Evolutionary conservation across 2,888 invertebrate species (phyloP).

Genomic region (Drosophila austrosaltans): DNA sequence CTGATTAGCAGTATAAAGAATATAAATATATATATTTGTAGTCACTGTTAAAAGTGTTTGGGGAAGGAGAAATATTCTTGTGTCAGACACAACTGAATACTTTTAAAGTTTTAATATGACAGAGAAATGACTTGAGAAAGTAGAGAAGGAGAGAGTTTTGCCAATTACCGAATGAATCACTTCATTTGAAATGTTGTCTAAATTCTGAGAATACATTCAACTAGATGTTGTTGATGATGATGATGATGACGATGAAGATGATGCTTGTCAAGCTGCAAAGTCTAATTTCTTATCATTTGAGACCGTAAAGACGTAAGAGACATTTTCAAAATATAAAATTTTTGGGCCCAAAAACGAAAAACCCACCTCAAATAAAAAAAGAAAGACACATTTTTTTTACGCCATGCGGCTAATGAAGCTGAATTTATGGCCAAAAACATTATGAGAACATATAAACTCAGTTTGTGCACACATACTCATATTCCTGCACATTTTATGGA

Average conservation of each 20-base stretch:
- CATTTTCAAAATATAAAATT: not conserved
- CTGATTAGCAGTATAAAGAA: no score
- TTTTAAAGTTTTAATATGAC: slow-evolving; percentile 3
- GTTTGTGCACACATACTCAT: slow-evolving; percentile 52
- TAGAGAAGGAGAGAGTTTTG: no score
- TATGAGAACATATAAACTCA: slow-evolving; percentile 58
- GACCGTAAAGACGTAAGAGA: slow-evolving; percentile 9
- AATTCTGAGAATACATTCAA: not conserved
- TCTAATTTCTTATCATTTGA: slow-evolving; percentile 12
- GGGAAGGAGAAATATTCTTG: no score
- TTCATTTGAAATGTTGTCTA: slow-evolving; percentile 1
- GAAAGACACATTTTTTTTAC: slow-evolving; percentile 15
- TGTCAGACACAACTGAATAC: not conserved
- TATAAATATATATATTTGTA: no score
- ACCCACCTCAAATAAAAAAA: slow-evolving; percentile 1
- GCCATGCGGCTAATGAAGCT: slow-evolving; percentile 60
- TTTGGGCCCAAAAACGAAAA: not conserved
- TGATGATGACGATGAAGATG: slow-evolving; percentile 21
- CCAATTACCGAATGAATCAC: not conserved
- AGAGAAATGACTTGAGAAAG: not conserved
- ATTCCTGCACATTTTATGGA: slow-evolving; percentile 46
- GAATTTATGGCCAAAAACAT: slow-evolving; percentile 66
- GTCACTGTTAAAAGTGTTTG: no score
- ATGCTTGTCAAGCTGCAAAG: slow-evolving; percentile 16
- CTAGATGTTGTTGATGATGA: slow-evolving; percentile 24